Evolutionary conservation across 2,113 vertebrate species (phyloP).

Genomic region (Orcinus orca): DNA sequence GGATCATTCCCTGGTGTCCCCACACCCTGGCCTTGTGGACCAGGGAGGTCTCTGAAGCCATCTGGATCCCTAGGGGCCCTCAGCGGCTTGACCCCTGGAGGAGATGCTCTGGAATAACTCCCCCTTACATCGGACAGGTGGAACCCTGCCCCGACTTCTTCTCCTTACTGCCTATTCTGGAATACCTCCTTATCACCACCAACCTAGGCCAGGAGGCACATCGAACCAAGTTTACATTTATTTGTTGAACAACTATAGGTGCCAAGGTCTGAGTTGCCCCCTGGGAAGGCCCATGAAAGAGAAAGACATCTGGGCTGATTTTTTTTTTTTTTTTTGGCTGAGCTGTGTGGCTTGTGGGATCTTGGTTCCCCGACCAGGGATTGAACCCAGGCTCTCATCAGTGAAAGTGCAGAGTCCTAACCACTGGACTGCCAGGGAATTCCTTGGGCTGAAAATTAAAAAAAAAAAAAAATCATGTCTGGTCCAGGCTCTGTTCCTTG

Average conservation of each 20-base stretch:
- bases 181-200: not conserved
- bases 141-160: not conserved
- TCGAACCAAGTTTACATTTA: not conserved
- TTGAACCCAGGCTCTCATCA: too few relatives aligned
- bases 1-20: not conserved
- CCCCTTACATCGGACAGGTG: too few relatives aligned
- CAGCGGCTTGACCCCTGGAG: not conserved
- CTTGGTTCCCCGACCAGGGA: too few relatives aligned
- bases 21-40: not conserved
- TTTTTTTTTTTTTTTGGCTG: too few relatives aligned
- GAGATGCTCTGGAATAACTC: not conserved
- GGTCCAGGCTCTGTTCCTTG: not conserved
- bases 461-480: not conserved
- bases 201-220: not conserved
- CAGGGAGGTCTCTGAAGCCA: not conserved
- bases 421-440: too few relatives aligned
- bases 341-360: too few relatives aligned
- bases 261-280: not conserved
- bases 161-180: accelerated
- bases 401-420: too few relatives aligned
- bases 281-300: not conserved
- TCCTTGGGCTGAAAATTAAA: not conserved
- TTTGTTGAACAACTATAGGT: not conserved
- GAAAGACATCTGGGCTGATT: not conserved
- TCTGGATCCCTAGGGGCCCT: not conserved